These are phyloP conservation scores for Drosophila paranaensis DNA, from an alignment of 2,888 invertebrate genomes.

Conservation along the genomic window DNA sequence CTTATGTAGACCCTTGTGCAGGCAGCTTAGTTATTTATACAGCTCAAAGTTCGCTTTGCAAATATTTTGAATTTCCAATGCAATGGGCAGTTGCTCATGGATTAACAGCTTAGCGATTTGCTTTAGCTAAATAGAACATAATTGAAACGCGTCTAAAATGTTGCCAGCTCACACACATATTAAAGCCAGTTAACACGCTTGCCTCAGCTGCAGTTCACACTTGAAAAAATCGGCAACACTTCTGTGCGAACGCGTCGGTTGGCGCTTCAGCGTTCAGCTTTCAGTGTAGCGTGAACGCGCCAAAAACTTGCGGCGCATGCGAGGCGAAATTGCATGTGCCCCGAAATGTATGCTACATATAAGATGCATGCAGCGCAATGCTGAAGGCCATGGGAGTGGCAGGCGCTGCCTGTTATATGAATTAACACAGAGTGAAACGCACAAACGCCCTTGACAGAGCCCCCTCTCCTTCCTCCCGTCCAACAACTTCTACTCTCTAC, in stretches of 20 bases:
- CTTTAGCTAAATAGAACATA: neutral
- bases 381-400: constrained; percentile 38
- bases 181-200: constrained; percentile 32
- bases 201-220: constrained; percentile 41
- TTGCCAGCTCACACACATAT: neutral
- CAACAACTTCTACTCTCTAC: constrained; percentile 4
- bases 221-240: constrained; percentile 54
- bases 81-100: neutral
- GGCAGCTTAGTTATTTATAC: neutral
- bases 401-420: constrained; percentile 68
- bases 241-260: constrained; percentile 33
- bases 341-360: constrained; percentile 28
- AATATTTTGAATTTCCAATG: constrained; percentile 1
- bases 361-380: constrained; percentile 33
- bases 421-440: constrained; percentile 69
- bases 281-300: constrained; percentile 31
- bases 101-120: neutral
- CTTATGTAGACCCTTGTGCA: no score
- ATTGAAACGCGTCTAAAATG: neutral
- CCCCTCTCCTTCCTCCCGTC: neutral
- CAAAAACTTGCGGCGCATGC: constrained; percentile 18
- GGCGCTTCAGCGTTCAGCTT: constrained; percentile 10
- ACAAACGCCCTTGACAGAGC: constrained; percentile 37
- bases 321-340: constrained; percentile 7
- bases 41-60: neutral